A percentile compares a stretch with the other conserved stretches of the same genome.
These are phyloP conservation scores for Aegithalos caudatus DNA, from an alignment of 2,113 vertebrate genomes.

Conservation along the genomic window DNA sequence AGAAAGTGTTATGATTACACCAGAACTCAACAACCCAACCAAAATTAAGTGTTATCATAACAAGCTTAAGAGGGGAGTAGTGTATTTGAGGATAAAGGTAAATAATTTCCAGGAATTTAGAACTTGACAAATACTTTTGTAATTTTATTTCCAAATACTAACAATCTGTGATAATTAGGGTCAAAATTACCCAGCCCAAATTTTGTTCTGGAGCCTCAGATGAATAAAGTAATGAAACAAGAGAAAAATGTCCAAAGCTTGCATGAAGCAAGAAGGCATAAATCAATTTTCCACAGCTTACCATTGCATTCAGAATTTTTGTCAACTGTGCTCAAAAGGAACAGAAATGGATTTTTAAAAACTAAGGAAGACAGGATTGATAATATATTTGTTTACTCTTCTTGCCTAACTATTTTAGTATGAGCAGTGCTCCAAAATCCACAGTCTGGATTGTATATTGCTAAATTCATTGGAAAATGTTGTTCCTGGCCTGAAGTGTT, in stretches of 20 bases:
- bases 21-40: neutral
- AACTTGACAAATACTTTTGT: neutral
- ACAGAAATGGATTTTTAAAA: neutral
- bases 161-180: neutral
- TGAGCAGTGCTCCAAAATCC: neutral
- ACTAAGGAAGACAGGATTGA: neutral
- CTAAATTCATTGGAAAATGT: neutral
- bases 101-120: neutral
- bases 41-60: neutral
- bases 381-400: neutral
- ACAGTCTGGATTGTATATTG: neutral
- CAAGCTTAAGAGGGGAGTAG: neutral
- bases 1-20: neutral
- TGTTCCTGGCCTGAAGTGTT: neutral
- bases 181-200: neutral
- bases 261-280: neutral
- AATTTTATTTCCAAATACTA: neutral
- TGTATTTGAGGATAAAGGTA: neutral
- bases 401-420: neutral
- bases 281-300: neutral
- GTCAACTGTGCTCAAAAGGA: neutral
- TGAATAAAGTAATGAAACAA: neutral
- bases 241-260: neutral
- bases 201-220: neutral
- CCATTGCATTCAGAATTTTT: neutral